Percentiles rank a stretch among this genome's conserved stretches.
Evolutionary conservation across 2,888 invertebrate species (phyloP).

Genomic region (Watsonalla cultraria): DNA sequence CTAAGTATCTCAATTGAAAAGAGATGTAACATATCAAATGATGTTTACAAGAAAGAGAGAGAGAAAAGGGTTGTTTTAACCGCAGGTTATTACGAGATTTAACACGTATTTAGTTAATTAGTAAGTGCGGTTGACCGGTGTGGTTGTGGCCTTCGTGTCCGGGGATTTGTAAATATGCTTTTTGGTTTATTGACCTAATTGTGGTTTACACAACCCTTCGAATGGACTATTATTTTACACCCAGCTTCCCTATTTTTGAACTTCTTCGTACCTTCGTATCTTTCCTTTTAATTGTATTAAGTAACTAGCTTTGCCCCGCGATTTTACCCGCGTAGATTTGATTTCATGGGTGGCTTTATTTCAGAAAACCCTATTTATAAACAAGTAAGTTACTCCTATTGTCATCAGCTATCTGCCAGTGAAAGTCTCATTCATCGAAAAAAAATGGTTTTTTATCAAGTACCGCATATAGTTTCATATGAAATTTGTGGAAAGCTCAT

Average conservation of each 20-base stretch:
- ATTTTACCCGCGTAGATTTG: too few relatives aligned
- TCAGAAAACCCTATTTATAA: too few relatives aligned
- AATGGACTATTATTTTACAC: background rate
- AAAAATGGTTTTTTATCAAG: too few relatives aligned
- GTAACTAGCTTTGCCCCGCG: too few relatives aligned
- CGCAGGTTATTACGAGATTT: constrained; percentile 74
- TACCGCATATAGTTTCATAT: too few relatives aligned
- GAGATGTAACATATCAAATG: constrained; percentile 25
- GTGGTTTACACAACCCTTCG: constrained; percentile 35
- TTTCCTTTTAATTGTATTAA: background rate
- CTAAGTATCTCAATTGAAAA: constrained; percentile 28
- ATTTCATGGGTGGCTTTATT: too few relatives aligned
- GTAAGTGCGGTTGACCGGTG: constrained; percentile 72
- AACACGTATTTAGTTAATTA: constrained; percentile 77
- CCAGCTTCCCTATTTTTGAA: background rate
- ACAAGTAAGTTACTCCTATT: too few relatives aligned
- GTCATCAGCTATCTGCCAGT: too few relatives aligned
- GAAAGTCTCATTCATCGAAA: too few relatives aligned
- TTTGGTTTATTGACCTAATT: constrained; percentile 64
- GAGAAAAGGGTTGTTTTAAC: constrained; percentile 56
- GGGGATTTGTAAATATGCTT: constrained; percentile 67
- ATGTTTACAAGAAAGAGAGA: constrained; percentile 46
- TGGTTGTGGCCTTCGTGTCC: constrained; percentile 48
- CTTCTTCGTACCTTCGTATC: too few relatives aligned
- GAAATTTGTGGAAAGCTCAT: too few relatives aligned